A percentile compares a stretch with the other conserved stretches of the same genome.
These are phyloP conservation scores for Pollachius pollachius DNA, from an alignment of 2,113 vertebrate species.

Conservation along the genomic window DNA sequence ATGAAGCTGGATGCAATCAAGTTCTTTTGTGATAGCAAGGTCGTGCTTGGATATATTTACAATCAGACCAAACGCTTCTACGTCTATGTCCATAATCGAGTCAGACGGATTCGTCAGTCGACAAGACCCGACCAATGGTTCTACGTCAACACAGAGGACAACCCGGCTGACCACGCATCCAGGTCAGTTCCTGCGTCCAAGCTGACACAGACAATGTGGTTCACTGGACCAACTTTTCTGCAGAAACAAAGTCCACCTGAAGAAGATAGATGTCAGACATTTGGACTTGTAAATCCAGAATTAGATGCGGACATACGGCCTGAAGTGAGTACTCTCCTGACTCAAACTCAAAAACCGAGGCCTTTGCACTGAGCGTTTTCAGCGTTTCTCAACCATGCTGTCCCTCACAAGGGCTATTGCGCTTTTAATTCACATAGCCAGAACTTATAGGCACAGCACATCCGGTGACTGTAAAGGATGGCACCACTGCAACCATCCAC, in stretches of 20 bases:
- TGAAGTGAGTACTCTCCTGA: neutral
- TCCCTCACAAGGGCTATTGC: neutral
- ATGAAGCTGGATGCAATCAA: neutral
- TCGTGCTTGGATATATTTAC: slow-evolving; percentile 2
- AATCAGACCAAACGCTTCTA: slow-evolving; percentile 8
- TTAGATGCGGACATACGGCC: neutral
- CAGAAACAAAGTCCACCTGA: too few relatives aligned
- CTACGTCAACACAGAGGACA: too few relatives aligned
- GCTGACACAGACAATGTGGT: too few relatives aligned
- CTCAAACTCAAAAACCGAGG: neutral
- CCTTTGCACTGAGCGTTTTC: neutral
- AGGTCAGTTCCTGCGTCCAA: too few relatives aligned
- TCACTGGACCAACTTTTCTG: too few relatives aligned
- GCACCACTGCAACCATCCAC: neutral
- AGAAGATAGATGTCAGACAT: too few relatives aligned
- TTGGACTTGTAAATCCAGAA: neutral
- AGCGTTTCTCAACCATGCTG: slow-evolving; percentile 15
- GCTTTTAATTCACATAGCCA: neutral
- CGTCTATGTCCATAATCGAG: slow-evolving; percentile 7
- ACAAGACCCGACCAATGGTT: too few relatives aligned
- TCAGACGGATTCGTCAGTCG: too few relatives aligned
- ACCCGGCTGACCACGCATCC: too few relatives aligned
- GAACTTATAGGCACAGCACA: neutral
- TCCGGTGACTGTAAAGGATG: slow-evolving; percentile 19
- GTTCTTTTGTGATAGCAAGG: neutral